phyloP scores from a whole-genome alignment of 2,888 invertebrate species.

The Harpalus rufipes region DNA sequence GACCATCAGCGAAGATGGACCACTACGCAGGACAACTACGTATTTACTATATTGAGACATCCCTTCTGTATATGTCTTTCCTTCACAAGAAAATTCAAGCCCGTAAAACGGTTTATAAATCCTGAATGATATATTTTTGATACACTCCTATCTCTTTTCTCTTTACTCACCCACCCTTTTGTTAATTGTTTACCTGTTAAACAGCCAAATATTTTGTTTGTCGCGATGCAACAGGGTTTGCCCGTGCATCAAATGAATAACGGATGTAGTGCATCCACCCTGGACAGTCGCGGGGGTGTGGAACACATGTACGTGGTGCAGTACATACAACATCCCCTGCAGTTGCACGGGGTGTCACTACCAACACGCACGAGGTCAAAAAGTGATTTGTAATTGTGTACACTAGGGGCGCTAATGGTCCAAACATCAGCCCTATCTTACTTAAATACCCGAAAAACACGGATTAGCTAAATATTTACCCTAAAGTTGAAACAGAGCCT shows the following conservation, averaged over 20 bases:
- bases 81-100: too few species aligned
- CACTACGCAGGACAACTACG: too few species aligned
- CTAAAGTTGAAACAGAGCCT: too few species aligned
- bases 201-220: neutral
- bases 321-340: neutral
- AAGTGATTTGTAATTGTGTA: slow-evolving; percentile 46
- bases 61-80: too few species aligned
- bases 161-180: neutral
- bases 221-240: slow-evolving; percentile 1
- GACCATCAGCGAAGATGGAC: too few species aligned
- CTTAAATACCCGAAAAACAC: neutral
- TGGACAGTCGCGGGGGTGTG: neutral
- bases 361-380: slow-evolving; percentile 21
- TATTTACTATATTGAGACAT: too few species aligned
- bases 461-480: too few species aligned
- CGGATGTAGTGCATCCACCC: neutral
- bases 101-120: too few species aligned
- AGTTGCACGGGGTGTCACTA: neutral
- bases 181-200: neutral
- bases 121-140: neutral
- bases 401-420: neutral
- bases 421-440: neutral
- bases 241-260: neutral
- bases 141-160: neutral
- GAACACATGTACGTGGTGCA: neutral